A percentile compares a stretch with the other conserved stretches of the same genome.
Conservation (phyloP, 2,113 vertebrate species). For the Sapayoa aenigma region DNA sequence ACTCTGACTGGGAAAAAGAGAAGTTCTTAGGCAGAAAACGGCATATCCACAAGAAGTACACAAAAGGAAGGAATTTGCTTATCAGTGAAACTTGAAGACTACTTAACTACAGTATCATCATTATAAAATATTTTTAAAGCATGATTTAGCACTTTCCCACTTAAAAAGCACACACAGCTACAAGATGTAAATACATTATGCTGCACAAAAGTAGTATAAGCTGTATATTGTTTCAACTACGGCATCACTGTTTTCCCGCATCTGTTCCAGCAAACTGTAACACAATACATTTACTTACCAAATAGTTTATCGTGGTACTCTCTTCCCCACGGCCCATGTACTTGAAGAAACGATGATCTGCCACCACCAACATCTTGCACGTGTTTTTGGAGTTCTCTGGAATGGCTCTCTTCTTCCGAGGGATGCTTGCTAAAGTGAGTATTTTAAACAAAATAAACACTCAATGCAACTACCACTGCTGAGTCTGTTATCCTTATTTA, state of each 20-base stretch:
- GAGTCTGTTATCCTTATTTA: neutral
- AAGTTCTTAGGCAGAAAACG: neutral
- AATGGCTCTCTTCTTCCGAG: constrained; percentile 75
- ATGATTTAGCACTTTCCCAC: neutral
- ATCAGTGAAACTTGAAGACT: neutral
- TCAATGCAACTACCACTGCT: neutral
- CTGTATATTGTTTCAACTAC: neutral
- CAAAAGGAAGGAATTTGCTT: neutral
- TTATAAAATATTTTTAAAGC: neutral
- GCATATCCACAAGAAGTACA: neutral
- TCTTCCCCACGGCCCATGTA: constrained; percentile 94
- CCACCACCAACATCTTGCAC: constrained; percentile 91
- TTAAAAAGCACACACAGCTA: neutral
- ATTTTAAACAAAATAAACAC: constrained; percentile 36
- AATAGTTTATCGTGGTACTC: constrained; percentile 95
- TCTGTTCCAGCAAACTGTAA: neutral
- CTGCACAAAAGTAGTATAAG: neutral
- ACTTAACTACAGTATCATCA: neutral
- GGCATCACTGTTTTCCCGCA: neutral
- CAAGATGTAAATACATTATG: neutral
- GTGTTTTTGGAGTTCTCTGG: constrained; percentile 87
- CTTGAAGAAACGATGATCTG: constrained; percentile 92
- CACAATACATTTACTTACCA: constrained; percentile 73
- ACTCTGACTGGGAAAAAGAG: neutral
- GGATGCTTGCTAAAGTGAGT: constrained; percentile 58